These are phyloP conservation scores for Neodiprion fabricii DNA, from an alignment of 1,140 invertebrate species.

Conservation along the genomic window DNA sequence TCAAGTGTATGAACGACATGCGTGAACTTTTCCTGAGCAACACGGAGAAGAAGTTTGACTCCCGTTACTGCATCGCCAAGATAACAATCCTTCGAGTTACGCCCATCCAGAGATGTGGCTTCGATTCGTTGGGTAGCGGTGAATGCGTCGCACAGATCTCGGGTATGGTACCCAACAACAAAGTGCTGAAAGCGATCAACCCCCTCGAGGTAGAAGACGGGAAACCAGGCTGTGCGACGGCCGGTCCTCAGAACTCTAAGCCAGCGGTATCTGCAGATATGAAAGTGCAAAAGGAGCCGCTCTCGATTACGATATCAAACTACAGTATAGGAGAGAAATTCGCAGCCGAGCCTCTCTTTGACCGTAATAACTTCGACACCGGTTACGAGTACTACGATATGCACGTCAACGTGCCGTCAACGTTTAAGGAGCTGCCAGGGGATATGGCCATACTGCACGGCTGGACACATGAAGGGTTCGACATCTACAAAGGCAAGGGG, in stretches of 20 bases:
- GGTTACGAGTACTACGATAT: constrained; percentile 46
- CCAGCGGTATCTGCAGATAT: background rate
- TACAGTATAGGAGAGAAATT: constrained; percentile 41
- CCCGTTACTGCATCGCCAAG: constrained; percentile 46
- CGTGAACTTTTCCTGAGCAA: constrained; percentile 37
- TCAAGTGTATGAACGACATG: constrained; percentile 36
- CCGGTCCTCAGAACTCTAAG: constrained; percentile 29
- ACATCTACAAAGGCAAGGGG: constrained; percentile 47
- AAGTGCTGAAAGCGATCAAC: constrained; percentile 32
- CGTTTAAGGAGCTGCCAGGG: constrained; percentile 37
- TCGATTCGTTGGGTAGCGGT: constrained; percentile 20
- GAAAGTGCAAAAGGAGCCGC: constrained; percentile 36
- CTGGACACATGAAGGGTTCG: constrained; percentile 43
- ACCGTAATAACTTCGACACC: constrained; percentile 38
- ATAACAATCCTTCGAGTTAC: constrained; percentile 32
- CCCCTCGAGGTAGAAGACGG: constrained; percentile 32
- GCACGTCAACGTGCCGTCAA: constrained; percentile 45
- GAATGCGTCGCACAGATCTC: background rate
- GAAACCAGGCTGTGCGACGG: constrained; percentile 36
- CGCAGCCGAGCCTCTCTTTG: constrained; percentile 35
- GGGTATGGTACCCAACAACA: constrained; percentile 25
- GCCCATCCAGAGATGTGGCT: constrained; percentile 24
- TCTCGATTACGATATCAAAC: constrained; percentile 48
- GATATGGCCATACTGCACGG: constrained; percentile 46
- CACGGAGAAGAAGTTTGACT: constrained; percentile 35